Percentiles rank a stretch among this genome's conserved stretches.
These are phyloP conservation scores for Micromesistius poutassou DNA, from an alignment of 2,797 vertebrate species.

Conservation along the genomic window DNA sequence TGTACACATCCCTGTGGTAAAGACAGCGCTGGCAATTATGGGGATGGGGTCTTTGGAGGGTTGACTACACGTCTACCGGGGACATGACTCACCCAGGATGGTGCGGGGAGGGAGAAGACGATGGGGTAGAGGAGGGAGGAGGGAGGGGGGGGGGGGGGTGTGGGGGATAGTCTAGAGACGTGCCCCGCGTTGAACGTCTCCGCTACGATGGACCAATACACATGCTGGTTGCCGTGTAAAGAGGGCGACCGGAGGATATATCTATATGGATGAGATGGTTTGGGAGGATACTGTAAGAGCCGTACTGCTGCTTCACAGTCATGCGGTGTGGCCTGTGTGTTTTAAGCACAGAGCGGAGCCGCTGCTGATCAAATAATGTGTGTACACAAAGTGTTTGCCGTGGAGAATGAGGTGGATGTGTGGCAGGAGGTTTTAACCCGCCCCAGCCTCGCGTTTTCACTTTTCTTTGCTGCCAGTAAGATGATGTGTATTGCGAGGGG, in stretches of 20 bases:
- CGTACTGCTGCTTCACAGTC: not conserved
- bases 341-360: not conserved
- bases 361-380: not conserved
- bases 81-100: slow-evolving; percentile 54
- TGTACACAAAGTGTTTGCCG: not conserved
- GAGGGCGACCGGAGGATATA: slow-evolving; percentile 28
- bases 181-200: slow-evolving; percentile 57
- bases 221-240: slow-evolving; percentile 53
- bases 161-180: slow-evolving; percentile 38
- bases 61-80: slow-evolving; percentile 53
- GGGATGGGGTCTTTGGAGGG: slow-evolving; percentile 61
- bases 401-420: not conserved
- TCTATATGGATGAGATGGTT: slow-evolving; percentile 7
- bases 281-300: no score
- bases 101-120: not conserved
- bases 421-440: not conserved
- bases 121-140: slow-evolving; percentile 38
- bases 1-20: slow-evolving; percentile 62
- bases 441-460: not conserved
- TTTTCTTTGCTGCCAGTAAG: not conserved
- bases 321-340: not conserved
- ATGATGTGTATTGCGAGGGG: not conserved
- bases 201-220: slow-evolving; percentile 56
- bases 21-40: slow-evolving; percentile 72
- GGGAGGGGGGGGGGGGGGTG: slow-evolving; percentile 49